Evolutionary conservation across 2,797 vertebrate genomes (phyloP).

Genomic region (Cossypha heuglini): DNA sequence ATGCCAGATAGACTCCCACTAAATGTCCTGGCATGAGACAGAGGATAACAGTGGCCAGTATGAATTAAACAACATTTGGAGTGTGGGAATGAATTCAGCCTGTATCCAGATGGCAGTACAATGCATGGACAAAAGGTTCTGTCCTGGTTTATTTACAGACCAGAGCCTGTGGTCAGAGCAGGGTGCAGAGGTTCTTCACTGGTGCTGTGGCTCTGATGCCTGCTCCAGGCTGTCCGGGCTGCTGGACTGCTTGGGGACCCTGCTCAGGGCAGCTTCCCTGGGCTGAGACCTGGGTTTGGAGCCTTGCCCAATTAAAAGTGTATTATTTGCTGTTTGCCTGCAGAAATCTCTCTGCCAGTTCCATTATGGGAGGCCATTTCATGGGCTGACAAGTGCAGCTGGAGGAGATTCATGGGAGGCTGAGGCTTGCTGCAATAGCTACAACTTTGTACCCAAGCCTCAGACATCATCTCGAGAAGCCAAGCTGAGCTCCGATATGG

Average conservation of each 20-base stretch:
- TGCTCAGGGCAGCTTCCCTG: not conserved
- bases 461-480: not conserved
- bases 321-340: not conserved
- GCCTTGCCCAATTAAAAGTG: not conserved
- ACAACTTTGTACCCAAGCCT: not conserved
- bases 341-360: not conserved
- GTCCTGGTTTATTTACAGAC: not conserved
- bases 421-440: not conserved
- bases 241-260: not conserved
- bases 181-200: not conserved
- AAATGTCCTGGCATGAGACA: constrained; percentile 3
- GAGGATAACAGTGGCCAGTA: not conserved
- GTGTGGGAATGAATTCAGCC: constrained; percentile 24
- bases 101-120: not conserved
- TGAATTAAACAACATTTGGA: constrained; percentile 48
- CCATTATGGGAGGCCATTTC: not conserved
- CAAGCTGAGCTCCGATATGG: not conserved
- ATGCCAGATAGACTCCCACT: constrained; percentile 27
- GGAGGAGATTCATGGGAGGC: not conserved
- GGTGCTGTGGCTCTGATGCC: accelerated
- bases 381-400: not conserved
- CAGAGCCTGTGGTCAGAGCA: not conserved
- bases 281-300: not conserved
- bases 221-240: not conserved
- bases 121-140: not conserved